Evolutionary conservation across 2,797 vertebrate genomes (phyloP), one percentile per base, ranked within the genome.

Genomic region (Anniella stebbinsi): DNA sequence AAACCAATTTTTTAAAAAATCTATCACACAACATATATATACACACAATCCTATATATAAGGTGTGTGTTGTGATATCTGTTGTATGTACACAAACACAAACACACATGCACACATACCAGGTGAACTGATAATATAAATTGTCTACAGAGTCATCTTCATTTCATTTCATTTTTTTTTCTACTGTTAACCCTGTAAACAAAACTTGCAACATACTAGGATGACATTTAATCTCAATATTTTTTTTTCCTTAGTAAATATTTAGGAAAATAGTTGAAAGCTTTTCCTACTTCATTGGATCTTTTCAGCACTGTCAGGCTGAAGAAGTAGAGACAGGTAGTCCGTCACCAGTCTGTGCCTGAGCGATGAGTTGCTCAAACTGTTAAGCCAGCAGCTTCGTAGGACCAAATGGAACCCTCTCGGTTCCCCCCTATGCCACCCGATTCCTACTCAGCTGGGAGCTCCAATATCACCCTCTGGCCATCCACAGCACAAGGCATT

Each of bases 41-140:
- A 57, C 51, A 54, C 54, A 15, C 54, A 57, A 51, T 51, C 51
- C 51, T 11, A 11, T 51, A 11, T 51, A 11, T 51, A 45, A 45
- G 45, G 51, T 23, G 15, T 23, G 15, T 23, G 15, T 23, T 57
- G 60, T 17, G 60, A 51, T 75, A 36, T 21, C 23, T 41, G 21
- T 1, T 21, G 17, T 8, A 11, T 38, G 36, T 2, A 2, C 18
- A 63, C 1, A 3, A 1, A 4, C 17, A 3, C 17, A 63, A 1
- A 2, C 18, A 63, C 1, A 21, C 18, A 1, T 21, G 1, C 18
- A 25, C 23, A 63, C 60, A 21, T 21, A 2, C 21, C 60, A 63
- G 23, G 23, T 25, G 23, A 45, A 45, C 45, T 3, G 21, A 36
- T 15, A 78, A 25, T 78, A 51, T 2, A 5, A 33, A 4, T 36